Evolutionary conservation across 2,888 invertebrate species (phyloP), one percentile per base, ranked within the genome.

Genomic region (Latrodectus hesperus): DNA sequence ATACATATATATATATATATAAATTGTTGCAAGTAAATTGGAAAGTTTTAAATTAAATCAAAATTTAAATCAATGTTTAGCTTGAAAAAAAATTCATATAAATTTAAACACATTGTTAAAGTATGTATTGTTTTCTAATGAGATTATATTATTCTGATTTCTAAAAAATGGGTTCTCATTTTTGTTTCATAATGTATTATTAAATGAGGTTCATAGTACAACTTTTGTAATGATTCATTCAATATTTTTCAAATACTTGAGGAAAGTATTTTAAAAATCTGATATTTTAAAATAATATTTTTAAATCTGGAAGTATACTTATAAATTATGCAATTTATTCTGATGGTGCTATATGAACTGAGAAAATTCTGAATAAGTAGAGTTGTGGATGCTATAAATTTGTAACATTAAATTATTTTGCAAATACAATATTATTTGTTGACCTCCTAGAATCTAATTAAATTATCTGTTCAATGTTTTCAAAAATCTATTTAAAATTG

Each of bases 301-400:
- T 78, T 51, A 74, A 78, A 78, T 53, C 55, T 55, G 70, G 77
- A 67, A 77, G 17, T 71, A 49, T 77, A 78, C 68, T 78, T 70
- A 22, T 22, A 70, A 78, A 53, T 78, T 78, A 53, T 78, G 75
- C 55, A 83, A 70, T 55, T 83, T 77, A 76, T 76, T 77, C 64
- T 71, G 70, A 83, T 83, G 83, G 76, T 83, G 83, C 83, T 83
- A 83, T 83, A 83, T 22, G 22, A 65, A 83, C 76, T 83, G 71
- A 60, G 60, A 70, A 70, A 74, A 74, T 67, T 68, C 16, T 82
- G 38, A 65, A 81, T 67, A 52, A 68, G 75, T 80, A 68, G 22
- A 22, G 22, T 22, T 22, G 22, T 22, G 22, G 22, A 22, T 22
- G 22, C 22, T 22, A 22, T 22, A 22, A 22, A 22, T 22, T 22